These are phyloP conservation scores for Acromyrmex heyeri DNA, from an alignment of 1,140 invertebrate genomes.

Conservation along the genomic window DNA sequence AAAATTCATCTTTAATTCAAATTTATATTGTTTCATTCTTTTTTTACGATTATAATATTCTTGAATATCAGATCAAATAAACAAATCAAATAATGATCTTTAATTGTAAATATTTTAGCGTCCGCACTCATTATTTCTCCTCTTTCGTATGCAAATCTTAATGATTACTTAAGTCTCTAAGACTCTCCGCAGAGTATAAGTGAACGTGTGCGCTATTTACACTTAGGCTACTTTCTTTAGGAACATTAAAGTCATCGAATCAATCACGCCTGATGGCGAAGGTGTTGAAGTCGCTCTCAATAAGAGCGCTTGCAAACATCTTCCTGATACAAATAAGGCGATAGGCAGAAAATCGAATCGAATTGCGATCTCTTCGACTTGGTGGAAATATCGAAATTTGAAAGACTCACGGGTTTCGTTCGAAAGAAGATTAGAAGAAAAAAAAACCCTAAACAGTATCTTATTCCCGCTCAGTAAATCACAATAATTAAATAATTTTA, in stretches of 20 bases:
- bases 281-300: conserved; percentile 35
- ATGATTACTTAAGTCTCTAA: conserved; percentile 54
- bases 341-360: conserved; percentile 51
- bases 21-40: conserved; percentile 8
- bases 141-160: conserved; percentile 51
- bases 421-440: conserved; percentile 25
- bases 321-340: conserved; percentile 27
- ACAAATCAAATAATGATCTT: neutral
- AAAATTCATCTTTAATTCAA: neutral
- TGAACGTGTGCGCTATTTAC: conserved; percentile 70
- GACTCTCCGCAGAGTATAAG: conserved; percentile 56
- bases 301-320: conserved; percentile 1
- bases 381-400: conserved; percentile 65
- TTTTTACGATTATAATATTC: neutral
- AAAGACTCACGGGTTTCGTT: conserved; percentile 72
- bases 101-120: conserved; percentile 15
- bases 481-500: neutral
- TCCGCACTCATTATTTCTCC: conserved; percentile 22
- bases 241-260: conserved; percentile 80
- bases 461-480: neutral
- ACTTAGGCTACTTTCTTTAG: conserved; percentile 79
- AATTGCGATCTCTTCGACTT: conserved; percentile 41
- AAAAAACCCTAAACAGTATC: conserved; percentile 43
- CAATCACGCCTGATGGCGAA: conserved; percentile 56
- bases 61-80: neutral